These are phyloP conservation scores for Rhabdophis nuchalis DNA, from an alignment of 2,797 vertebrate genomes.

Conservation along the genomic window DNA sequence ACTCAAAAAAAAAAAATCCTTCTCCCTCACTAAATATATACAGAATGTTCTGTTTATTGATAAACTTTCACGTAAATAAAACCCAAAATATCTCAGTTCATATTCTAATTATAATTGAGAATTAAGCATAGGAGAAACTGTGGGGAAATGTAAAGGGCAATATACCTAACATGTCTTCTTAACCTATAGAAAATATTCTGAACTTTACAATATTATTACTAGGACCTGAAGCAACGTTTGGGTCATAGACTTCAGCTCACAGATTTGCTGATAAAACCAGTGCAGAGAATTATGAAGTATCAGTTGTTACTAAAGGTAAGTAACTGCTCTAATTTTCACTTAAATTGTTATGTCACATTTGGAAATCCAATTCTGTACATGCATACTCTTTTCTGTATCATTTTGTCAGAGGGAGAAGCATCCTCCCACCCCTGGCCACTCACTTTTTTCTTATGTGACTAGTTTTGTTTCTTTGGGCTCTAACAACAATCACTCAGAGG, in stretches of 20 bases:
- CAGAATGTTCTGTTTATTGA: neutral
- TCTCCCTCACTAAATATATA: neutral
- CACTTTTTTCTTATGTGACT: neutral
- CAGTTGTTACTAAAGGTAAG: slow-evolving; percentile 94
- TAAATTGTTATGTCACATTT: neutral
- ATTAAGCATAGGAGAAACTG: neutral
- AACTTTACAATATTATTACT: slow-evolving; percentile 36
- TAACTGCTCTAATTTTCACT: neutral
- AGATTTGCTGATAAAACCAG: slow-evolving; percentile 92
- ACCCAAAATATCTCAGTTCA: neutral
- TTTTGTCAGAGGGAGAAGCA: neutral
- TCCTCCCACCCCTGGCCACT: neutral
- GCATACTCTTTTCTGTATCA: neutral
- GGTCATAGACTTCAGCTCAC: slow-evolving; percentile 92
- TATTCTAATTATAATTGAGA: slow-evolving; percentile 11
- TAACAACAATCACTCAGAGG: neutral
- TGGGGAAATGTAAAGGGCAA: neutral
- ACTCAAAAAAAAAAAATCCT: neutral
- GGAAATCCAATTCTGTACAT: neutral
- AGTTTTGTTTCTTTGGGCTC: neutral
- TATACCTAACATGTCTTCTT: neutral
- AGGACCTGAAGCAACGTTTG: slow-evolving; percentile 93
- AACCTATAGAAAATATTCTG: neutral
- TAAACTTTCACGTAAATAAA: neutral
- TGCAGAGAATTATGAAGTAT: slow-evolving; percentile 98